Base-by-base conservation (phyloP, 1,140 invertebrate genomes). In the Drosophila nasuta region DNA sequence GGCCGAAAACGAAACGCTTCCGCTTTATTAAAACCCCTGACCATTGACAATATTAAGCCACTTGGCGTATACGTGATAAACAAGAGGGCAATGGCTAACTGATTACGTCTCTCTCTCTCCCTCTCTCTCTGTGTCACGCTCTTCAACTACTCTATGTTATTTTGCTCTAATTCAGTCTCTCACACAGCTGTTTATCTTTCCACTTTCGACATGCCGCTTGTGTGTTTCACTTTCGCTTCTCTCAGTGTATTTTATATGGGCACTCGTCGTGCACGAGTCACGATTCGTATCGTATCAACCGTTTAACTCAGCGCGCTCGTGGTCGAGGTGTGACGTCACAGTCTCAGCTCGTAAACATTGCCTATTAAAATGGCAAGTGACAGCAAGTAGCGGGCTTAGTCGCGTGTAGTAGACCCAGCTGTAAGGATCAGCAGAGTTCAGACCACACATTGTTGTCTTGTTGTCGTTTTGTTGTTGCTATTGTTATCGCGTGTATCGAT, bases 331-430 rank as follows among this genome's bases (percentile, higher is more conserved):
- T 78, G 78, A 81, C 78, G 76, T 81, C 79, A 75, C 46, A 60
- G 54, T 45, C 35, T 7, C 66, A 69, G n/a, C 11, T 43, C 41
- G n/a, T 68, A 71, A 76, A 60, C 56, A 74, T 73, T 52, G 60
- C 46, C 56, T 59, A 78, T 83, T 83, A 83, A 79, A 83, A 83
- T 73, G 46, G 43, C 48, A 35, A 35, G 20, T 52, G 48, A 30
- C 46, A 41, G 59, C 68, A 56, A 56, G 48, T 28, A 35, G 46
- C 67, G 51, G 59, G 68, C 54, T 83, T 77, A 83, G 81, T 83
- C 68, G 64, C 74, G 48, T 67, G 49, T 17, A 80, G 81, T 51
- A 58, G 56, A 30, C 38, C 41, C 58, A 77, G 57, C 64, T 57
- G 64, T 15, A 83, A 83, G 77, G 81, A 83, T 83, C 81, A 41